These are phyloP conservation scores for Montipora cactus DNA, from an alignment of 64 coral and sea anemone species.

Conservation along the genomic window DNA sequence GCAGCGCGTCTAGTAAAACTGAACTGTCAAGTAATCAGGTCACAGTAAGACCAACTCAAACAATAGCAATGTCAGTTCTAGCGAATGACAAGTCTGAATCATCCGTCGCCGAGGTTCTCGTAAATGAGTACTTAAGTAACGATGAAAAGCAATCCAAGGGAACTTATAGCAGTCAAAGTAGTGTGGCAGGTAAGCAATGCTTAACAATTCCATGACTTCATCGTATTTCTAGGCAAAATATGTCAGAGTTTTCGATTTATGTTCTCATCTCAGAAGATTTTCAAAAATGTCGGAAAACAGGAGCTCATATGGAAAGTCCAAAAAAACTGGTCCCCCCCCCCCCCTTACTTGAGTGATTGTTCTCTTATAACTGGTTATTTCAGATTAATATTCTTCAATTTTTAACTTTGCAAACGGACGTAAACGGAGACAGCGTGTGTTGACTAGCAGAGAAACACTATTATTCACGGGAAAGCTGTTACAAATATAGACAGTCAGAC, in stretches of 20 bases:
- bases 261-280: too few species aligned
- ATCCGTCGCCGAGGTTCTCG: neutral
- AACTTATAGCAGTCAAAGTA: slow-evolving; percentile 12
- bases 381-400: too few species aligned
- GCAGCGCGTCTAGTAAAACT: neutral
- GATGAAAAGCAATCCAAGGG: neutral
- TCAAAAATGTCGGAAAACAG: too few species aligned
- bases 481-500: too few species aligned
- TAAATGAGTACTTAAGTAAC: neutral
- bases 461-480: too few species aligned
- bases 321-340: too few species aligned
- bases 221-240: neutral
- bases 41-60: neutral
- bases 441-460: too few species aligned
- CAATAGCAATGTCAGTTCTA: neutral
- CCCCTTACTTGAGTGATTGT: too few species aligned
- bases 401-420: too few species aligned
- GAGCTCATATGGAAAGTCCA: too few species aligned
- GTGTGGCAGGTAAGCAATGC: neutral
- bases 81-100: slow-evolving; percentile 19
- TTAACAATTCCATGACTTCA: neutral
- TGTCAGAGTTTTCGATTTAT: neutral
- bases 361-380: too few species aligned
- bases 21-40: neutral
- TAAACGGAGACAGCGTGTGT: too few species aligned